Evolutionary conservation across 2,888 invertebrate genomes (phyloP).

Genomic region (Aplocera efformata): DNA sequence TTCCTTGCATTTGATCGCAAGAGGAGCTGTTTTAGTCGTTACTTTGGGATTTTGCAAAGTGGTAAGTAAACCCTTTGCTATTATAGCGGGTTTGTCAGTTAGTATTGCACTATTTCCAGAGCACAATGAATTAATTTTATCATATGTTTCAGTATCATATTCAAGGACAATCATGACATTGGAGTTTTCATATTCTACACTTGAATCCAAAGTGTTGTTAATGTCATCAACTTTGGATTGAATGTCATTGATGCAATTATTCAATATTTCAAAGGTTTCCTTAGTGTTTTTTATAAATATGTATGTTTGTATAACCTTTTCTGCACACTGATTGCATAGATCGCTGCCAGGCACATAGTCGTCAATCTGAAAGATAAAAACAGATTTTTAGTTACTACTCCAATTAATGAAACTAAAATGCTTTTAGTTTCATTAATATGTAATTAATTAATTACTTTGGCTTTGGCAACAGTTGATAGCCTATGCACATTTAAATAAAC

Average conservation of each 20-base stretch:
- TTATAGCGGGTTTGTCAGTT: constrained; percentile 25
- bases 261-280: constrained; percentile 40
- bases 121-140: constrained; percentile 34
- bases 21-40: not conserved
- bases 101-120: constrained; percentile 33
- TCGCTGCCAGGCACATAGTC: constrained; percentile 35
- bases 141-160: constrained; percentile 35
- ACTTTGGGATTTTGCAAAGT: not conserved
- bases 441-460: too few species aligned
- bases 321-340: constrained; percentile 44
- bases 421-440: too few species aligned
- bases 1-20: constrained; percentile 1
- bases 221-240: constrained; percentile 45
- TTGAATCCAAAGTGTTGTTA: constrained; percentile 32
- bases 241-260: constrained; percentile 41
- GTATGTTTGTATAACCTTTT: constrained; percentile 46
- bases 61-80: constrained; percentile 3
- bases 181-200: constrained; percentile 29
- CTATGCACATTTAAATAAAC: too few species aligned
- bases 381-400: not conserved
- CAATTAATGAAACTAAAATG: too few species aligned
- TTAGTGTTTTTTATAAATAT: constrained; percentile 48
- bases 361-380: constrained; percentile 36
- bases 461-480: too few species aligned
- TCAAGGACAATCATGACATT: constrained; percentile 53